A percentile compares a stretch with the other conserved stretches of the same genome.
Conservation (phyloP, 2,113 vertebrate species). For the Chroicocephalus ridibundus region DNA sequence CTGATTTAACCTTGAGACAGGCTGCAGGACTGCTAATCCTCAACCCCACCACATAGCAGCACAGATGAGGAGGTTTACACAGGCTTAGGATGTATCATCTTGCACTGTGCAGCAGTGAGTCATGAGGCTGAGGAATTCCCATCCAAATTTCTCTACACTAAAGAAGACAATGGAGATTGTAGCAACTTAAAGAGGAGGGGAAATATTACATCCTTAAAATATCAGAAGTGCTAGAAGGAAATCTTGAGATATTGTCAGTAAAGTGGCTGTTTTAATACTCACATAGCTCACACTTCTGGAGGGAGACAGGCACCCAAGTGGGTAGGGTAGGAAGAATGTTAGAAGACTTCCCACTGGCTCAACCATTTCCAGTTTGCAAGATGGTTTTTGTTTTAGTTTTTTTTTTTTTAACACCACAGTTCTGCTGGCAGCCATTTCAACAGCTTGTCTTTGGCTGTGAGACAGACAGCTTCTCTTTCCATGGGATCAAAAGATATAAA, state of each 20-base stretch:
- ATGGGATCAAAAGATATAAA: background rate
- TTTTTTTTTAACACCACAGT: background rate
- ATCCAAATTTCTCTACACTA: background rate
- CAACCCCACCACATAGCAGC: rapidly evolving
- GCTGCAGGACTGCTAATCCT: background rate
- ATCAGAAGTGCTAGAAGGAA: background rate
- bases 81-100: background rate
- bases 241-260: background rate
- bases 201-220: background rate
- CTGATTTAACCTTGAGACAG: background rate
- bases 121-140: background rate
- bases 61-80: background rate
- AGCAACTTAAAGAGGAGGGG: background rate
- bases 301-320: background rate
- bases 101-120: background rate
- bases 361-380: background rate
- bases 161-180: background rate
- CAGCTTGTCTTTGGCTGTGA: conserved; percentile 36
- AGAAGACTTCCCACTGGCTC: background rate
- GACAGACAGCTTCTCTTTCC: background rate
- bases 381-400: background rate
- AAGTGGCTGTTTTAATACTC: background rate
- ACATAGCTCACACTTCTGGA: background rate
- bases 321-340: background rate
- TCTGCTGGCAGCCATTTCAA: conserved; percentile 54